A percentile compares a stretch with the other conserved stretches of the same genome.
phyloP scores from a whole-genome alignment of 1,140 invertebrate genomes.

The Babylonia areolata region DNA sequence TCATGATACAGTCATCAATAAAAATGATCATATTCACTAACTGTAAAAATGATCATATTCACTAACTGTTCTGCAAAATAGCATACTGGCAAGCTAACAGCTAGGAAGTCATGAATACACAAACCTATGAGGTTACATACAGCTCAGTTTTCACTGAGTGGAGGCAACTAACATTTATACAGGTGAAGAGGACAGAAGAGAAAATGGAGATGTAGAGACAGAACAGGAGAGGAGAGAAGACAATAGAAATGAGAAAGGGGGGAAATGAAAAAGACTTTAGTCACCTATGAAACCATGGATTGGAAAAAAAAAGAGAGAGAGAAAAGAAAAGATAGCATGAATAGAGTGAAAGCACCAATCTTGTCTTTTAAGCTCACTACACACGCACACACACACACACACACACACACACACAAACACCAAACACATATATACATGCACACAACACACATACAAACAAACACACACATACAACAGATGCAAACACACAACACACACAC shows the following conservation, averaged over 20 bases:
- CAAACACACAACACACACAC: neutral
- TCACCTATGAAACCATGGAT: no score
- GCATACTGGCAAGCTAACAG: no score
- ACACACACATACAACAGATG: neutral
- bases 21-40: neutral
- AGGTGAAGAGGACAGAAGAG: no score
- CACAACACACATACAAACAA: neutral
- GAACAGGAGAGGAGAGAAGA: no score
- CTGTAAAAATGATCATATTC: neutral
- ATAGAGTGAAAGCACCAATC: no score
- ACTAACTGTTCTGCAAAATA: neutral
- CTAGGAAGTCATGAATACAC: no score
- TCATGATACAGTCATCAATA: constrained; percentile 3
- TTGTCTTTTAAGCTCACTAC: no score
- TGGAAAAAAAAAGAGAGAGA: neutral
- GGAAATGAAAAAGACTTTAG: neutral
- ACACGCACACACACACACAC: neutral
- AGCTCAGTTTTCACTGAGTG: no score
- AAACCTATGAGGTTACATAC: no score
- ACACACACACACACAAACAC: neutral
- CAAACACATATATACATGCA: neutral
- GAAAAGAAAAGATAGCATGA: neutral
- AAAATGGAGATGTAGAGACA: no score
- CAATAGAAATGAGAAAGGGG: no score
- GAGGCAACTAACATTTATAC: no score